A percentile compares a stretch with the other conserved stretches of the same genome.
Conservation (phyloP, 2,888 invertebrate genomes). For the Caenorhabditis wallacei region DNA sequence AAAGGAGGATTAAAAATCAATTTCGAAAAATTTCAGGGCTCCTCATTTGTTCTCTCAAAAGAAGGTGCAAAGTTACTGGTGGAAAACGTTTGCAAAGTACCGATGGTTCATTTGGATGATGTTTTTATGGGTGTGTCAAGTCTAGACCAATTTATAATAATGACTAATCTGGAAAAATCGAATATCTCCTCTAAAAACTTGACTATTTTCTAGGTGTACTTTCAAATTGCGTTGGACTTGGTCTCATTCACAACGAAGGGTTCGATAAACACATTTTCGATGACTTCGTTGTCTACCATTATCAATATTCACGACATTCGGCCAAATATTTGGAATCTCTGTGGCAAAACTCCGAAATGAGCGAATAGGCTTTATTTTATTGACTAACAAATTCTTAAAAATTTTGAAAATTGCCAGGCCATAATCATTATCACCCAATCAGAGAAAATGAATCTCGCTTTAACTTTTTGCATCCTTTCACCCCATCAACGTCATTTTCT, state of each 20-base stretch:
- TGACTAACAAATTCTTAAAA: not conserved
- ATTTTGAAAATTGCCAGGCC: not conserved
- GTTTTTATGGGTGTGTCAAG: constrained; percentile 78
- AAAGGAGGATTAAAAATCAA: constrained; percentile 12
- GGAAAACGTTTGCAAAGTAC: constrained; percentile 77
- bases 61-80: constrained; percentile 73
- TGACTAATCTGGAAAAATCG: no score
- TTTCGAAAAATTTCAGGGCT: constrained; percentile 73
- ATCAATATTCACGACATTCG: constrained; percentile 80
- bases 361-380: not conserved
- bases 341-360: constrained; percentile 68
- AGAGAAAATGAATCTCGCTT: constrained; percentile 36
- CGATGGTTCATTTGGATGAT: constrained; percentile 82
- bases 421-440: constrained; percentile 2
- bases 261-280: constrained; percentile 79
- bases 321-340: constrained; percentile 74
- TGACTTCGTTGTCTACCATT: constrained; percentile 82
- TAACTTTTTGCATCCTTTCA: no score
- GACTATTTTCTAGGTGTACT: constrained; percentile 69
- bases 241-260: constrained; percentile 76
- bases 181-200: no score
- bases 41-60: constrained; percentile 81
- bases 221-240: constrained; percentile 75
- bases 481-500: no score
- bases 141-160: not conserved